phyloP scores from a whole-genome alignment of 2,888 invertebrate species.

The Ischnus inquisitorius region DNA sequence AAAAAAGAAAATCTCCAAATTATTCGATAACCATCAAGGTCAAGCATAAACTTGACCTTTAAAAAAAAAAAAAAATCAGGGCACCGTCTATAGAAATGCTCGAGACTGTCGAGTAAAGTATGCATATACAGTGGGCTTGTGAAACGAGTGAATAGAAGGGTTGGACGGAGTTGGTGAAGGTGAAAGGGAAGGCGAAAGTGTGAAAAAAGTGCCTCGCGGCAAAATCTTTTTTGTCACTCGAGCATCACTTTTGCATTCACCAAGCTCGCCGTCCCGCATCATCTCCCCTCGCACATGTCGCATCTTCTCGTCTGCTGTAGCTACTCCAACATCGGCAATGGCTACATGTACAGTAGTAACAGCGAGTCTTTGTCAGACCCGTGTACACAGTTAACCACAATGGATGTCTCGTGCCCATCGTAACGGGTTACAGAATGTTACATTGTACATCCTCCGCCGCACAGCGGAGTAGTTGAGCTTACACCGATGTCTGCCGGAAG shows the following conservation, averaged over 20 bases:
- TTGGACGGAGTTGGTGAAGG: constrained; percentile 25
- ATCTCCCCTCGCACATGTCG: constrained; percentile 32
- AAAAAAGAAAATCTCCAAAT: constrained; percentile 35
- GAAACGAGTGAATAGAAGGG: constrained; percentile 26
- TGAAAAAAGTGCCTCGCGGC: constrained; percentile 45
- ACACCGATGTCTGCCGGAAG: constrained; percentile 9
- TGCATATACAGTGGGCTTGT: constrained; percentile 1
- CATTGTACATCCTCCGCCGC: constrained; percentile 4
- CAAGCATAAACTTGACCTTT: constrained; percentile 43
- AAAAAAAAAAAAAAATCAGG: constrained; percentile 46
- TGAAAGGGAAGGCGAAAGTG: constrained; percentile 45
- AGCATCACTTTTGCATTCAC: constrained; percentile 61
- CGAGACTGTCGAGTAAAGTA: constrained; percentile 49
- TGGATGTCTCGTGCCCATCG: constrained; percentile 34
- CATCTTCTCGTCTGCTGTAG: constrained; percentile 24
- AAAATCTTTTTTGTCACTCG: constrained; percentile 51
- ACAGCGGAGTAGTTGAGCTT: background rate
- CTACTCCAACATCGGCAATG: background rate
- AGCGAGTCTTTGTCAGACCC: constrained; percentile 18
- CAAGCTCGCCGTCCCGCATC: background rate
- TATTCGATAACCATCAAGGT: constrained; percentile 34
- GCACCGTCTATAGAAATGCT: constrained; percentile 52
- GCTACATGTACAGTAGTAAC: background rate
- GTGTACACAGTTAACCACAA: constrained; percentile 54
- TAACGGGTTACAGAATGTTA: constrained; percentile 34